phyloP scores from a whole-genome alignment of 2,113 vertebrate genomes.

The Myiagra hebetior region DNA sequence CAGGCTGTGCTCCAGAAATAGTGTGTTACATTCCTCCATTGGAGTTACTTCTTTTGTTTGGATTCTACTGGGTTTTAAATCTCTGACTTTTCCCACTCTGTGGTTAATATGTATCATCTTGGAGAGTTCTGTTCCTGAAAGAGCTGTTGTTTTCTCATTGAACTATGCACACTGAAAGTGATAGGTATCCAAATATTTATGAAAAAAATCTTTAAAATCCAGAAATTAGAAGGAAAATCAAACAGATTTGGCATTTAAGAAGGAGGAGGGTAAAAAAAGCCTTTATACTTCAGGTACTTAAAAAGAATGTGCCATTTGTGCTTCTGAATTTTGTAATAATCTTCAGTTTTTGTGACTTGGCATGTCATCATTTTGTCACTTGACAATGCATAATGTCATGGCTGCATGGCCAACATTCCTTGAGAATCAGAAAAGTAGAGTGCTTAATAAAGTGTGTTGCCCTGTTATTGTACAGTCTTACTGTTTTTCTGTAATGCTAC shows the following conservation, averaged over 20 bases:
- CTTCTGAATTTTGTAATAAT: neutral
- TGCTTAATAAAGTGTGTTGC: neutral
- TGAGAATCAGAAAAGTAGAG: neutral
- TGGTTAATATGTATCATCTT: neutral
- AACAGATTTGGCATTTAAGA: neutral
- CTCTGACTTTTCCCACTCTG: neutral
- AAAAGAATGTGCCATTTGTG: neutral
- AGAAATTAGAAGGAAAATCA: neutral
- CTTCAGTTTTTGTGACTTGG: neutral
- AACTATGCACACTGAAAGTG: rapidly evolving
- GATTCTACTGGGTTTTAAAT: neutral
- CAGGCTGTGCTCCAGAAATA: neutral
- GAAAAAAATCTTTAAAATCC: neutral
- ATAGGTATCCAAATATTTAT: neutral
- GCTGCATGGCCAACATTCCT: neutral
- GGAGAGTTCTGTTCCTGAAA: neutral
- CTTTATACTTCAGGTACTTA: neutral
- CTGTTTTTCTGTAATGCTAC: neutral
- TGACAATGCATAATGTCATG: neutral
- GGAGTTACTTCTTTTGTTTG: neutral
- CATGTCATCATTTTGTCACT: neutral
- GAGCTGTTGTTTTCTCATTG: neutral
- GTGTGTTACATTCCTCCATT: neutral
- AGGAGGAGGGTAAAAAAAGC: neutral
- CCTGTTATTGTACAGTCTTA: neutral